Evolutionary conservation across 2,113 vertebrate genomes (phyloP), one percentile per base, ranked within the genome.

Genomic region (Thomomys bottae): DNA sequence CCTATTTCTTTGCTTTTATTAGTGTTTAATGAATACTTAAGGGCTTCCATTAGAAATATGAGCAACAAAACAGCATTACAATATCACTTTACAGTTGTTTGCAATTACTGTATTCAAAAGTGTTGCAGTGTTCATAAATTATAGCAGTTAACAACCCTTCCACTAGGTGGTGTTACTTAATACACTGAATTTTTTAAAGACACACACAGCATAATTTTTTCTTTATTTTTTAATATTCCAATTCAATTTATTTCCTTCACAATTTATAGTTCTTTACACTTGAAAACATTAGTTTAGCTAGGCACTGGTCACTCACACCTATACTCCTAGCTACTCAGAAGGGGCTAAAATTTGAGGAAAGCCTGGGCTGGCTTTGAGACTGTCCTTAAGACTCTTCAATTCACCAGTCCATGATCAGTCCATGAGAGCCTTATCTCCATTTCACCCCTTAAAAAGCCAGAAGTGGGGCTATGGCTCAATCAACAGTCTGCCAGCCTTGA

Each of bases 101-200:
- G 18, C 49, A 54, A 54, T 54, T 78, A 49, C 3, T 38, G 18
- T 38, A 81, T n/a, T 18, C 86, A 66, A 70, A 72, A 88, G n/a
- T 90, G 73, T 63, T 64, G 79, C 0, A 67, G 61, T 36, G 75
- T 30, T 87, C 84, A 75, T 75, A 75, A 92, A 34, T 76, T 59
- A 87, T 28, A 7, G 26, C 8, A 77, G 70, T 71, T 80, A 90
- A 81, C 18, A 86, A 68, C 78, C 28, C 14, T 64, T 71, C 75
- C 54, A 36, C 28, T 76, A 84, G 28, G 63, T 34, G 3, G 49
- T 5, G 14, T 36, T 84, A 83, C 38, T 81, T 45, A 91, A 73
- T 38, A 17, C 8, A 82, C 32, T 78, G 66, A 92, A 54, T 54
- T 54, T 54, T 54, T 77, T 70, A 64, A 92, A 91, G 59, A 71